Evolutionary conservation across 2,888 invertebrate species (phyloP).

Genomic region (Lymantria dispar): DNA sequence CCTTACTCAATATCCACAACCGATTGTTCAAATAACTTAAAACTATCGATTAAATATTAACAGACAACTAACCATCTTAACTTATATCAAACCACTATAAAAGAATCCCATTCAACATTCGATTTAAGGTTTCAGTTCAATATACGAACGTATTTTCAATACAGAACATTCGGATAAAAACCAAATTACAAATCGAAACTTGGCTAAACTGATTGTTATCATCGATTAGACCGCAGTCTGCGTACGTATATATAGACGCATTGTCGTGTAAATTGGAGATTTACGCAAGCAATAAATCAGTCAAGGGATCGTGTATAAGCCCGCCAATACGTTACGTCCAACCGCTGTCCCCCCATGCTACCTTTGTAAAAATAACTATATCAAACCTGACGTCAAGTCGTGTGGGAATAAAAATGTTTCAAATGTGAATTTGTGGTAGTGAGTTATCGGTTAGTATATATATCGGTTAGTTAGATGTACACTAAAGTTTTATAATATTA

Average conservation of each 20-base stretch:
- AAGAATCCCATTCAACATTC: neutral
- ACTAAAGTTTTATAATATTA: neutral
- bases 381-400: conserved; percentile 34
- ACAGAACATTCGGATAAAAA: conserved; percentile 13
- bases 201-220: conserved; percentile 46
- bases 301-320: conserved; percentile 70
- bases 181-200: conserved; percentile 26
- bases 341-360: conserved; percentile 56
- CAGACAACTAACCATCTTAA: too few species aligned
- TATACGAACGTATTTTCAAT: conserved; percentile 3
- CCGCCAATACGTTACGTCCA: conserved; percentile 68
- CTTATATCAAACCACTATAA: neutral
- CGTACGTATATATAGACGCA: conserved; percentile 43
- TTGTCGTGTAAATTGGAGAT: conserved; percentile 78
- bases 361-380: conserved; percentile 44
- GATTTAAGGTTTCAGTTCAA: neutral
- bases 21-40: too few species aligned
- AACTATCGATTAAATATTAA: too few species aligned
- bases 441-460: conserved; percentile 18
- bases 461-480: too few species aligned
- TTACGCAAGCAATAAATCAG: conserved; percentile 77
- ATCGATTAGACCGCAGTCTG: conserved; percentile 50
- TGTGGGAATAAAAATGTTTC: conserved; percentile 38
- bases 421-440: conserved; percentile 35
- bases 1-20: too few species aligned